Evolutionary conservation across 2,888 invertebrate genomes (phyloP).

Genomic region (Patella pellucida): DNA sequence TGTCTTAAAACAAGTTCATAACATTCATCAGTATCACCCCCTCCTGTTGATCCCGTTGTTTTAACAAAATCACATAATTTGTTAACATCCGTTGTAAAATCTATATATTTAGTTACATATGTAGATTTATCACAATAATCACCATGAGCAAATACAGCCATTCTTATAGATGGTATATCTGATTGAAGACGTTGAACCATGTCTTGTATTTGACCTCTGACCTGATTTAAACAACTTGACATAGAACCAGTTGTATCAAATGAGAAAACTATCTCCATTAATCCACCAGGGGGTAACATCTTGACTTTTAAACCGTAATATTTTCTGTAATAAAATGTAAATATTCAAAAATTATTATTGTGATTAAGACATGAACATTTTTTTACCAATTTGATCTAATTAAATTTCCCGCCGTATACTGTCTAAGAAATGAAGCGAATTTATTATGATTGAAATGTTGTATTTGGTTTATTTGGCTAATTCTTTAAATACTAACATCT

Average conservation of each 20-base stretch:
- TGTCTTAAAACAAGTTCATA: slow-evolving; percentile 66
- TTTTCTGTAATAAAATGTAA: not conserved
- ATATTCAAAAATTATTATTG: no score
- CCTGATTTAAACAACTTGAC: slow-evolving; percentile 48
- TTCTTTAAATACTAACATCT: no score
- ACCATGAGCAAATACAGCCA: slow-evolving; percentile 66
- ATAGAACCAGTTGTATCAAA: slow-evolving; percentile 67
- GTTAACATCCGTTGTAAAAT: slow-evolving; percentile 48
- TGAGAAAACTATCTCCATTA: slow-evolving; percentile 60
- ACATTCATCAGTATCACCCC: slow-evolving; percentile 65
- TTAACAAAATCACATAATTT: slow-evolving; percentile 53
- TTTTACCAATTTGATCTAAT: no score
- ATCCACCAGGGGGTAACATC: slow-evolving; percentile 21
- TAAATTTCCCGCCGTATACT: no score
- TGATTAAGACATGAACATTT: no score
- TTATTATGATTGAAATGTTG: no score
- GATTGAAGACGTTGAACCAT: slow-evolving; percentile 62
- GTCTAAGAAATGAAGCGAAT: no score
- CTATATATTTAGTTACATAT: slow-evolving; percentile 58
- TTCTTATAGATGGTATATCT: slow-evolving; percentile 62
- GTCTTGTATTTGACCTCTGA: slow-evolving; percentile 54
- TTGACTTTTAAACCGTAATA: not conserved
- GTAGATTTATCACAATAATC: slow-evolving; percentile 61
- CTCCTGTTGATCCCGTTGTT: slow-evolving; percentile 52
- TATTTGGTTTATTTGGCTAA: no score